Evolutionary conservation across 35 echinoderm and acorn worm species (phyloP).

Genomic region (Patiria miniata): DNA sequence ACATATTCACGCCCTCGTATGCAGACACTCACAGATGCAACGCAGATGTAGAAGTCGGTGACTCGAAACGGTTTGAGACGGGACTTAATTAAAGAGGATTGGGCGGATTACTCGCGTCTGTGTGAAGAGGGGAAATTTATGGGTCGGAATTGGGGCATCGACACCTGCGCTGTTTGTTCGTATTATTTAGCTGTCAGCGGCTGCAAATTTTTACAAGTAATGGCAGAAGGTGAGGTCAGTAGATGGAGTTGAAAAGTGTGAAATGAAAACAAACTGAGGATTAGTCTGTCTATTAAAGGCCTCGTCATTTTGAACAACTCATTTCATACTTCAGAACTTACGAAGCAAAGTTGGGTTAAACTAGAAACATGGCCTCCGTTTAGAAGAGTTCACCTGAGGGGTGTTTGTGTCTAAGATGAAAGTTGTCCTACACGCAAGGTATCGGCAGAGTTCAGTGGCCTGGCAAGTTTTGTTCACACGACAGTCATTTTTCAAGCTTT

Average conservation of each 20-base stretch:
- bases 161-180: background rate
- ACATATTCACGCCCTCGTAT: background rate
- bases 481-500: conserved; percentile 26
- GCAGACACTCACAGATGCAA: background rate
- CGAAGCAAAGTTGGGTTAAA: too few species aligned
- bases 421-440: too few species aligned
- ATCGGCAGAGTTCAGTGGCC: too few species aligned
- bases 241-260: background rate
- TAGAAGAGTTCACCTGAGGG: too few species aligned
- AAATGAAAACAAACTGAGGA: conserved; percentile 24
- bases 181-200: conserved; percentile 6
- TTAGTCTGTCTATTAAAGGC: background rate
- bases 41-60: conserved; percentile 8
- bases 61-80: background rate
- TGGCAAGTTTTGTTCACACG: background rate
- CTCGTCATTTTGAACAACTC: too few species aligned
- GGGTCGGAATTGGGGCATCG: conserved; percentile 5
- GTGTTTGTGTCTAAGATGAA: too few species aligned
- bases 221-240: background rate
- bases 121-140: conserved; percentile 1
- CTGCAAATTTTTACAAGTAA: background rate
- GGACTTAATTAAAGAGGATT: conserved; percentile 19
- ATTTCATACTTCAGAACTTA: too few species aligned
- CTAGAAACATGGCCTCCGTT: too few species aligned
- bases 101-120: background rate